phyloP scores from a whole-genome alignment of 2,113 vertebrate genomes.

The Terrapene triunguis region DNA sequence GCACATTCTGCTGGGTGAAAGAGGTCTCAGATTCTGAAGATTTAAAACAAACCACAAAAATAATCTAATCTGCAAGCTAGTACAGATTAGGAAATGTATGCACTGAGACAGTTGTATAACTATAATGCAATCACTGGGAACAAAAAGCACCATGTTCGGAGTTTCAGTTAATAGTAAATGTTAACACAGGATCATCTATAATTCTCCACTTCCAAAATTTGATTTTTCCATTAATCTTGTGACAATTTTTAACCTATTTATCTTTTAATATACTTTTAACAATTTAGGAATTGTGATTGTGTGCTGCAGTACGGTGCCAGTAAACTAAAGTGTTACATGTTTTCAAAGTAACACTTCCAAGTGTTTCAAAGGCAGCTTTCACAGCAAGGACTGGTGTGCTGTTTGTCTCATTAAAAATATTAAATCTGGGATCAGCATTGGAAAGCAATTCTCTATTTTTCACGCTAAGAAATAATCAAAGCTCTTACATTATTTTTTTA shows the following conservation, averaged over 20 bases:
- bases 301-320: neutral
- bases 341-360: too few relatives aligned
- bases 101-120: neutral
- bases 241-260: neutral
- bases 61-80: neutral
- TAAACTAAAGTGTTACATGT: neutral
- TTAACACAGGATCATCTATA: neutral
- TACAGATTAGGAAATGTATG: neutral
- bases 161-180: neutral
- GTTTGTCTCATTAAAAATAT: neutral
- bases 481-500: neutral
- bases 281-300: neutral
- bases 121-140: neutral
- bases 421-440: neutral
- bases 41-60: constrained; percentile 33
- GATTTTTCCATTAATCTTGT: neutral
- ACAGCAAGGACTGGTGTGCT: neutral
- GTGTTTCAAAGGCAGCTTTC: neutral
- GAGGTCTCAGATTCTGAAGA: constrained; percentile 83
- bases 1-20: constrained; percentile 73
- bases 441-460: neutral
- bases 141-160: neutral
- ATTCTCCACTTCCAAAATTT: neutral
- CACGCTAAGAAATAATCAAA: neutral
- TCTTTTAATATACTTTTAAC: neutral